These are phyloP conservation scores for Diachrysia chrysitis DNA, from an alignment of 2,888 invertebrate genomes.

Conservation along the genomic window DNA sequence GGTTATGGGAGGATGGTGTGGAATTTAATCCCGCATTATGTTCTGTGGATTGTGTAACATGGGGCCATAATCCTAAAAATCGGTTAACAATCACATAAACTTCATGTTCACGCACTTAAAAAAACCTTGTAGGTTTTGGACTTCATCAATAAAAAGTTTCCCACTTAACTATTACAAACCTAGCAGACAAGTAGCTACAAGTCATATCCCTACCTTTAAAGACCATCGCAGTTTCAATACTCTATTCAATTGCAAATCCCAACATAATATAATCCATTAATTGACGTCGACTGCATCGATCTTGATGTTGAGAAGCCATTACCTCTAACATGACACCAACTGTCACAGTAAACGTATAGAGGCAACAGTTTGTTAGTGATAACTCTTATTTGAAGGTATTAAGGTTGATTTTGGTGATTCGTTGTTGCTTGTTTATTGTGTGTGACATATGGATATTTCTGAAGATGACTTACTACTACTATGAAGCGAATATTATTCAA, in stretches of 20 bases:
- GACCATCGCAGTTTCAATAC: not conserved
- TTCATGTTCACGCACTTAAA: no score
- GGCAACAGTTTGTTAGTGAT: not conserved
- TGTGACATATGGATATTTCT: not conserved
- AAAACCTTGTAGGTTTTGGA: no score
- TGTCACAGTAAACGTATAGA: constrained; percentile 22
- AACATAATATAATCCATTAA: constrained; percentile 24
- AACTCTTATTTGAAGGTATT: not conserved
- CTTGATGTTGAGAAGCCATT: constrained; percentile 32
- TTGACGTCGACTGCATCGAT: constrained; percentile 35
- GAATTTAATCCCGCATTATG: no score
- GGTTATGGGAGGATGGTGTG: no score
- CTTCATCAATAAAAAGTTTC: no score
- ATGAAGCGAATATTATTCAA: no score
- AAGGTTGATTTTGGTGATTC: not conserved
- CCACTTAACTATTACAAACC: not conserved
- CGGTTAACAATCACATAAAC: no score
- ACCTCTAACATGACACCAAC: constrained; percentile 45
- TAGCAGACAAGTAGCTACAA: no score
- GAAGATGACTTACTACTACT: no score
- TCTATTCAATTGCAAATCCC: constrained; percentile 1
- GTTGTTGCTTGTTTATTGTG: not conserved
- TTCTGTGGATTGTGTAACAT: no score
- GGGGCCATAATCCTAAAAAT: no score
- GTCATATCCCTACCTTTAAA: not conserved